A percentile compares a stretch with the other conserved stretches of the same genome.
These are phyloP conservation scores for Poeciliopsis retropinna DNA, from an alignment of 2,113 vertebrate genomes.

Conservation along the genomic window DNA sequence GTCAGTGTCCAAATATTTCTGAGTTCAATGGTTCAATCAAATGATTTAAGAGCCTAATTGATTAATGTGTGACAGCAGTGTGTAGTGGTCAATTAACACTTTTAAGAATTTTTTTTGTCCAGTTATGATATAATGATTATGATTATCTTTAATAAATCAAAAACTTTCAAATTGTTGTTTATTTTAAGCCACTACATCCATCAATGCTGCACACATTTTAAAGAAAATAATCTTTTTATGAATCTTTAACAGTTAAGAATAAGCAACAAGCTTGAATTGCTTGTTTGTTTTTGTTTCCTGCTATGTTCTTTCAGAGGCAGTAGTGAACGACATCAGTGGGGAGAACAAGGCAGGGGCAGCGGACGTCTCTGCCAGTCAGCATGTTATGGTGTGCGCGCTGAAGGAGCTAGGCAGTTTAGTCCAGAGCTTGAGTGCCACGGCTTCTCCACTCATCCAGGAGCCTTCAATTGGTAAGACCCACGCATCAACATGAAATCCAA, in stretches of 20 bases:
- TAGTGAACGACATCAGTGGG: conserved; percentile 92
- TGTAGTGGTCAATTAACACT: conserved; percentile 18
- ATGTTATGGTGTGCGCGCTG: conserved; percentile 97
- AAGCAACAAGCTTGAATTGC: neutral
- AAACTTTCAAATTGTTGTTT: neutral
- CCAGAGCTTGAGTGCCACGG: conserved; percentile 94
- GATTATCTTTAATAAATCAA: no score
- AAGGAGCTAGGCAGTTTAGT: conserved; percentile 97
- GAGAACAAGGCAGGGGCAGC: conserved; percentile 94
- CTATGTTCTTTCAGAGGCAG: conserved; percentile 83
- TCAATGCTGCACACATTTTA: conserved; percentile 38
- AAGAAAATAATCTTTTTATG: neutral
- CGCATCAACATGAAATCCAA: neutral
- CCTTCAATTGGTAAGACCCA: conserved; percentile 88
- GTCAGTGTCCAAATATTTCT: conserved; percentile 3
- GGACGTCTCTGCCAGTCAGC: conserved; percentile 96
- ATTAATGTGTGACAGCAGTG: conserved; percentile 35
- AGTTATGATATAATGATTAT: neutral
- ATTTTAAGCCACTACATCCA: conserved; percentile 24
- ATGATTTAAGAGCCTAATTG: neutral
- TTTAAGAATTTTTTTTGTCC: neutral
- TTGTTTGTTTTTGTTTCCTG: neutral
- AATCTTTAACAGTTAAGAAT: neutral
- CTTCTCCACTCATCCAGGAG: conserved; percentile 96
- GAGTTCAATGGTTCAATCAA: neutral